These are phyloP conservation scores for Ptilorrhoa leucosticta DNA, from an alignment of 2,113 vertebrate species.

Conservation along the genomic window DNA sequence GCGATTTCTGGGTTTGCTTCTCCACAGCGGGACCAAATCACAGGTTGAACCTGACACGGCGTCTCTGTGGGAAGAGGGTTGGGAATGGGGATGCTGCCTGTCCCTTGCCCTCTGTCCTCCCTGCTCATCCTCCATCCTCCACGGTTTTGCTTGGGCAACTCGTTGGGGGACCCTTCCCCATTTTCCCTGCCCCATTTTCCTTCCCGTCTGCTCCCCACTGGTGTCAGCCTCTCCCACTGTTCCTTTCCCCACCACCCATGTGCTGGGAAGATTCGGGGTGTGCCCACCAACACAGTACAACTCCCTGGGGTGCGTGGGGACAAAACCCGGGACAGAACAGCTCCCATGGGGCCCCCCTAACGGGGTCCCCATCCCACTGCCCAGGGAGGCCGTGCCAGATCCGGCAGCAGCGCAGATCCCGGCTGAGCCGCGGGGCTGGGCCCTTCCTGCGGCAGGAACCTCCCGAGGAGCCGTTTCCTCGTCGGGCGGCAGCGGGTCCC, in stretches of 20 bases:
- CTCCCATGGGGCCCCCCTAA: neutral
- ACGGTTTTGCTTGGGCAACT: neutral
- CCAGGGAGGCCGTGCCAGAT: neutral
- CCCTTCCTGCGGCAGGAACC: conserved; percentile 56
- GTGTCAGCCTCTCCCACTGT: neutral
- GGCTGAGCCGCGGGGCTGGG: neutral
- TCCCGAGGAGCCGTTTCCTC: conserved; percentile 37
- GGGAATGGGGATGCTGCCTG: neutral
- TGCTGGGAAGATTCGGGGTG: neutral
- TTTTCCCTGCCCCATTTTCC: neutral
- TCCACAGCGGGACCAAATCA: fast-evolving
- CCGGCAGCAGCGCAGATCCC: neutral
- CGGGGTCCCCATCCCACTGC: neutral
- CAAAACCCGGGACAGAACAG: neutral
- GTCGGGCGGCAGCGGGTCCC: neutral
- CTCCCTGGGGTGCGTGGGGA: fast-evolving
- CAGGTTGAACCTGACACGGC: fast-evolving
- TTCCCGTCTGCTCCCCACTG: neutral
- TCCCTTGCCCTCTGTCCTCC: neutral
- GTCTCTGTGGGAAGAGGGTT: neutral
- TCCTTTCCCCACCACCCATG: fast-evolving
- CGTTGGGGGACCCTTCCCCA: neutral
- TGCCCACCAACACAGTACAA: neutral
- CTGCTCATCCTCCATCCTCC: neutral
- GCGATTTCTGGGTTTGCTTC: neutral